Base-by-base conservation (phyloP, 2,888 invertebrate genomes). In the Eulithis testata region DNA sequence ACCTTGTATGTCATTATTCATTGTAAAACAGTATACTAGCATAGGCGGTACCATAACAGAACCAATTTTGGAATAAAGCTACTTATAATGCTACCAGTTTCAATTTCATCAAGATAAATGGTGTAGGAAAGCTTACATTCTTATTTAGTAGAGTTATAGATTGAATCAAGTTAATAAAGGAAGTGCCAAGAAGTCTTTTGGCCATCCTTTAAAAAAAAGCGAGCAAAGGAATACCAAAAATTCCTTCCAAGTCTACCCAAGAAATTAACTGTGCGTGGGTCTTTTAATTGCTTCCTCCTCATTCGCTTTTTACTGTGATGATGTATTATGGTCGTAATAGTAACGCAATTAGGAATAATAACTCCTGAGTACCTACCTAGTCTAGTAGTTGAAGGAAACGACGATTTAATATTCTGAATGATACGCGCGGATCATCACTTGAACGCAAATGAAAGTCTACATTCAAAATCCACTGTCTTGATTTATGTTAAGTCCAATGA, bases 201-300 rank as follows among this genome's bases (percentile, higher is more conserved):
- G 9, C 40, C 3, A 40, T 40, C 40, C 40, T 40, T 40, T 8
- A 40, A 6, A 8, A 40, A 8, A 9, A 49, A 21, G 21, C 3
- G 4, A 37, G 49, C 14, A 45, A 40, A 56, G 59, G 58, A 62
- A 70, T 54, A 66, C 58, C n/a, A 57, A 44, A 65, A 53, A 37
- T 40, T 14, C 51, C 47, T 37, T 57, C 49, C 53, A 53, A 64
- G 56, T 62, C 68, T 69, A 65, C 63, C 65, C 54, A 66, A 70
- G 62, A 63, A 70, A 70, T 74, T 72, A 73, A 70, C 70, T 73
- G 63, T 57, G 73, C 77, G 76, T 76, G 71, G 73, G 70, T 65
- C 74, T 69, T 77, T 75, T 77, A 80, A 81, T 81, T 74, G 71
- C 74, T 78, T 75, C 78, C 75, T 76, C 69, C 73, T 73, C 67